Base-by-base conservation (phyloP, 2,113 vertebrate species). In the Nyctibius bracteatus region DNA sequence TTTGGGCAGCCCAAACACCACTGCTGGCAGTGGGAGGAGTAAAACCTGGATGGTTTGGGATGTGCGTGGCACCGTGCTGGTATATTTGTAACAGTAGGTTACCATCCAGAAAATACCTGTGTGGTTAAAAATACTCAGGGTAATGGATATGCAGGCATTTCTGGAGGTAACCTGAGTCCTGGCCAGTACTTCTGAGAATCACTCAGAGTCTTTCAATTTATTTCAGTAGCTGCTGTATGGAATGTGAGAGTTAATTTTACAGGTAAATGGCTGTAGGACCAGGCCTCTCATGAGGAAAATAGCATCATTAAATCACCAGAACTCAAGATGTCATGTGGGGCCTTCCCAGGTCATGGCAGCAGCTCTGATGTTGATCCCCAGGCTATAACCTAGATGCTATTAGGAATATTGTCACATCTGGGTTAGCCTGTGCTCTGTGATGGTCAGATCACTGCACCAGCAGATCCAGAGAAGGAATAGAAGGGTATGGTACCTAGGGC, bases 61-160 rank as follows among this genome's bases (percentile, higher is more conserved):
- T 41, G 27, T 27, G 65, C 31, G 46, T 1, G 2, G 41, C 31
- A 41, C n/a, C 0, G 0, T 58, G 33, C 9, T 81, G 47, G 20
- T 81, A 3, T 74, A 28, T 70, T 95, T 71, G 21, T 68, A 80
- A 51, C 44, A 59, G 30, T 17, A 28, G 14, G 31, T 82, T 86
- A 37, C 46, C 44, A n/a, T 16, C 22, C 80, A 79, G 57, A 78
- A 90, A 78, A 86, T 52, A 78, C 22, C 41, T 70, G 20, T 52
- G 41, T 62, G 46, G 41, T 86, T 86, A 80, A 90, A 96, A 90
- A 61, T 73, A 52, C 75, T 61, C 19, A 16, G 51, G 37, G 68
- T 62, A 39, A 58, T 18, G 51, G 39, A 44, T 80, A 31, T 35
- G 12, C 33, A 66, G 80, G 14, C 13, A 3, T 86, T 93, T 51